Conservation (phyloP, 2,797 vertebrate species). For the Hybognathus amarus region DNA sequence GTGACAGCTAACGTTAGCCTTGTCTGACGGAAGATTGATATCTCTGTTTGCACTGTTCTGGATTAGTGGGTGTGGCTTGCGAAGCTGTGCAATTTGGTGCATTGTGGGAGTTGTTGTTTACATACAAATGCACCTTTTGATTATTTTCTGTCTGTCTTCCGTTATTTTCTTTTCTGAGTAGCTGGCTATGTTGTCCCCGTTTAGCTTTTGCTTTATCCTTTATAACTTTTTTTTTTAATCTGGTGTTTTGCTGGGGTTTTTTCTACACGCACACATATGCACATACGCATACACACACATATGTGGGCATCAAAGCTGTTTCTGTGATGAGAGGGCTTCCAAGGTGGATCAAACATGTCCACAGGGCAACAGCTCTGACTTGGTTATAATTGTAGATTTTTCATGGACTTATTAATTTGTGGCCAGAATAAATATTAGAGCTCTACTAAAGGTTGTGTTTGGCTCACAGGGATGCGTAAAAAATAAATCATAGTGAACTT, state of each 20-base stretch:
- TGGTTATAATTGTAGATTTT: constrained; percentile 15
- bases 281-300: too few species aligned
- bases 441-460: constrained; percentile 7
- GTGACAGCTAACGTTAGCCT: too few species aligned
- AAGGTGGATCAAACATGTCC: neutral
- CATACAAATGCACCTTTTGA: too few species aligned
- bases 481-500: constrained; percentile 29
- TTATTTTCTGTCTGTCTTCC: too few species aligned
- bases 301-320: neutral
- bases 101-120: too few species aligned
- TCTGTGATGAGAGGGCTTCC: neutral
- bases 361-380: neutral
- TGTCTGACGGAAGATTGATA: too few species aligned
- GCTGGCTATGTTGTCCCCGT: neutral
- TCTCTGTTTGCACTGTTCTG: too few species aligned
- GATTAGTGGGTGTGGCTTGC: too few species aligned
- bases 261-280: too few species aligned
- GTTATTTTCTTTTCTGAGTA: too few species aligned
- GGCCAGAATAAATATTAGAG: constrained; percentile 16
- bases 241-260: neutral
- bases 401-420: neutral
- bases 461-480: constrained; percentile 1
- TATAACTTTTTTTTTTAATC: neutral
- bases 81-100: too few species aligned
- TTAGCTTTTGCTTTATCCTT: neutral